These are phyloP conservation scores for Lasioglossum vierecki DNA, from an alignment of 2,888 invertebrate genomes.

Conservation along the genomic window DNA sequence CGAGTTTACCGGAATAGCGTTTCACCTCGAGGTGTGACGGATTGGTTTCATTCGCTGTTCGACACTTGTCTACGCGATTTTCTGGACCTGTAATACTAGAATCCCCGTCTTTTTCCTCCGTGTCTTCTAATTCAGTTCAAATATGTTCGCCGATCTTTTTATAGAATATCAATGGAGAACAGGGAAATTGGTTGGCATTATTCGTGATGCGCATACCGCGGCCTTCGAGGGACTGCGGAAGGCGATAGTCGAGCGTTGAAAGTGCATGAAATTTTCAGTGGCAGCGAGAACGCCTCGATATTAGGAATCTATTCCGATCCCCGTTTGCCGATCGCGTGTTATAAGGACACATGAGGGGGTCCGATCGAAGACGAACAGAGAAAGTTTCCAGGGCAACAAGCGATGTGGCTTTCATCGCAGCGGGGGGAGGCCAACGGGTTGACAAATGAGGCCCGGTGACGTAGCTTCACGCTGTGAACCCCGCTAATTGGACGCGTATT, in stretches of 20 bases:
- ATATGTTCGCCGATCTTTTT: background rate
- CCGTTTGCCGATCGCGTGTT: constrained; percentile 33
- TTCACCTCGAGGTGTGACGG: too few species aligned
- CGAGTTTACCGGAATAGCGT: too few species aligned
- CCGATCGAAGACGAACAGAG: constrained; percentile 63
- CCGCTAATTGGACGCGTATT: constrained; percentile 74
- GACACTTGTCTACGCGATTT: too few species aligned
- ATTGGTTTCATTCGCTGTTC: too few species aligned
- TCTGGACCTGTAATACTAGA: too few species aligned
- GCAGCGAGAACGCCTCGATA: background rate
- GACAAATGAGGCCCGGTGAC: constrained; percentile 70
- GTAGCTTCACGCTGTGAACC: constrained; percentile 61
- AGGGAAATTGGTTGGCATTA: constrained; percentile 10
- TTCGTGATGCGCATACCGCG: background rate
- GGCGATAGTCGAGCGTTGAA: background rate
- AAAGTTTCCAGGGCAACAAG: constrained; percentile 59
- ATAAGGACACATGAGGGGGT: background rate
- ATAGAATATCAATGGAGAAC: background rate
- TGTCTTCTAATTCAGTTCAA: background rate
- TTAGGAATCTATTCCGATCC: constrained; percentile 34
- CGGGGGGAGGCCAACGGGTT: constrained; percentile 53
- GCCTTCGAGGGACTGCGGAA: background rate
- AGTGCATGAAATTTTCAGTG: constrained; percentile 41
- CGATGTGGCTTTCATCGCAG: constrained; percentile 69
- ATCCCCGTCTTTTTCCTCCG: too few species aligned